phyloP scores from a whole-genome alignment of 2,113 vertebrate genomes.

The Promerops cafer region DNA sequence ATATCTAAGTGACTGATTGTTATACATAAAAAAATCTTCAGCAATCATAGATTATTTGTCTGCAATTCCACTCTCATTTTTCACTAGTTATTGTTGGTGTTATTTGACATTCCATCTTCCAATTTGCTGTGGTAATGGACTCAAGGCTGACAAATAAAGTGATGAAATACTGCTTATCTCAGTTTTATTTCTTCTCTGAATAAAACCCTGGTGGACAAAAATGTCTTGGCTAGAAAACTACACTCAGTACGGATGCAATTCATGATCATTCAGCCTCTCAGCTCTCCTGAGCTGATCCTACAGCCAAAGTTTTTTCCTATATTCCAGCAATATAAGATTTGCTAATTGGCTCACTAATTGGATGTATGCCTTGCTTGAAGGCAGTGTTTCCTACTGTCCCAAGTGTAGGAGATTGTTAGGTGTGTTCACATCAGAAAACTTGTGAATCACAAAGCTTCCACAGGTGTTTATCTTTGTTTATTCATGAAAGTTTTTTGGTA shows the following conservation, averaged over 20 bases:
- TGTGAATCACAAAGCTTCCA: not conserved
- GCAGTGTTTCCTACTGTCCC: not conserved
- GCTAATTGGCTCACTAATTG: not conserved
- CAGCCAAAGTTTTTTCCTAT: not conserved
- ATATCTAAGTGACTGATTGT: conserved; percentile 39
- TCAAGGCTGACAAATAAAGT: conserved; percentile 51
- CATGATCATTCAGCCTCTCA: not conserved
- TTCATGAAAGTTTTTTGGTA: not conserved
- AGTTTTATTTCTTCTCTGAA: conserved; percentile 39
- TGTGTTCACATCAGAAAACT: not conserved
- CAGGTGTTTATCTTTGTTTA: not conserved
- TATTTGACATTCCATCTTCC: conserved; percentile 61
- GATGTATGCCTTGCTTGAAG: not conserved
- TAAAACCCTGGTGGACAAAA: conserved; percentile 27
- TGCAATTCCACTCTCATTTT: conserved; percentile 55
- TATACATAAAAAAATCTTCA: conserved; percentile 33
- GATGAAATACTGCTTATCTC: conserved; percentile 61
- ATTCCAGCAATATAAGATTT: not conserved
- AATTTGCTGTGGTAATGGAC: conserved; percentile 58
- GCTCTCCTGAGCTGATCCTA: not conserved
- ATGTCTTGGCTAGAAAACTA: not conserved
- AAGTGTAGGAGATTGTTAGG: not conserved
- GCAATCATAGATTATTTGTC: conserved; percentile 54
- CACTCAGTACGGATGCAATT: not conserved
- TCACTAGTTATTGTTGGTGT: conserved; percentile 41